Base-by-base conservation (phyloP, 2,113 vertebrate species). In the Cromileptes altivelis region DNA sequence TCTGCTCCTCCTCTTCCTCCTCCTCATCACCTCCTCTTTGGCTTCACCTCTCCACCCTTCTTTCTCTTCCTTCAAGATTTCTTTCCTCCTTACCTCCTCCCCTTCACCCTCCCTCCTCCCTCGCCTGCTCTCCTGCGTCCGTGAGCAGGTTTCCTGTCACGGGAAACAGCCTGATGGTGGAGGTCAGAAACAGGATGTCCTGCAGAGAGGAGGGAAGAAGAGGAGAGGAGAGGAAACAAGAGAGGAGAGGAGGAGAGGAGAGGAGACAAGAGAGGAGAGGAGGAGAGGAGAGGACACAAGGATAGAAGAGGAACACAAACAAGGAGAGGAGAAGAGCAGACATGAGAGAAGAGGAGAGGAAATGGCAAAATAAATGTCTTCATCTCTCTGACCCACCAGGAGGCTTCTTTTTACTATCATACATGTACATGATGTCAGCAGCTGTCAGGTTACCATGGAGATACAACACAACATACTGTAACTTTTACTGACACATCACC, bases 121-220 rank as follows among this genome's bases (percentile, higher is more conserved):
- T 55, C 65, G 11, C 56, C 67, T 50, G 30, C 45, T 58, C 60
- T 65, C 33, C 70, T 67, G 19, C 65, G 27, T 80, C 47, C 71
- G 76, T 55, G 55, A 42, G 30, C 14, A 1, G 58, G 75, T 27
- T 91, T 91, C 89, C 89, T 85, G 84, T 40, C 1, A 2, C 84
- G 75, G 89, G 89, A 91, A 88, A 71, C 45, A 45, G 64, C 19
- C 45, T 27, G 52, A 75, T 63, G 85, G 50, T 78, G 73, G 58
- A 81, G 81, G 77, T 61, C 86, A 79, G 78, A 75, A 17, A 73
- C 80, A 79, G 89, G 86, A 90, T 81, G 73, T 75, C 53, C 79
- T 70, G 75, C 25, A 33, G 21, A 62, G 68, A 45, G 17, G 40
- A 52, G 52, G 49, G 25, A 25, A 25, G 13, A 18, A 57, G 42